Percentiles rank a stretch among this genome's conserved stretches.
These are phyloP conservation scores for Hoplostethus atlanticus DNA, from an alignment of 2,797 vertebrate species.

Conservation along the genomic window DNA sequence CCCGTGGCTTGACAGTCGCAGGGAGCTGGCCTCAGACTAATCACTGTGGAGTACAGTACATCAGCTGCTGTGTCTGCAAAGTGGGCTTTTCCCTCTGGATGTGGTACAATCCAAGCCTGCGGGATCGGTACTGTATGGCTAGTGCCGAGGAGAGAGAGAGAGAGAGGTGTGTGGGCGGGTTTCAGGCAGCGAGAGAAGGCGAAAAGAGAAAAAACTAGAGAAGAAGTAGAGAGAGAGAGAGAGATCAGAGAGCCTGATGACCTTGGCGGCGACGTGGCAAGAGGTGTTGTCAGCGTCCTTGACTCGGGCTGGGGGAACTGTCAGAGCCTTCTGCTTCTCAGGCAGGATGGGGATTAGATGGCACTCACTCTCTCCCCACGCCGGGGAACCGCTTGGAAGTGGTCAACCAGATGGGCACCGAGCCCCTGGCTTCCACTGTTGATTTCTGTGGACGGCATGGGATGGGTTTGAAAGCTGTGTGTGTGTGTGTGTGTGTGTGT, in stretches of 20 bases:
- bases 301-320: slow-evolving; percentile 61
- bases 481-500: background rate
- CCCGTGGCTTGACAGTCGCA: slow-evolving; percentile 42
- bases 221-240: slow-evolving; percentile 12
- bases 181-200: slow-evolving; percentile 18
- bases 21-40: slow-evolving; percentile 62
- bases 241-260: slow-evolving; percentile 52
- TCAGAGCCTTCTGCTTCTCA: slow-evolving; percentile 50
- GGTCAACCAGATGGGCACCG: slow-evolving; percentile 75
- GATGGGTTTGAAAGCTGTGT: slow-evolving; percentile 51
- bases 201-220: slow-evolving; percentile 15
- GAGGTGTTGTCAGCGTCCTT: slow-evolving; percentile 63
- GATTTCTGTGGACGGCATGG: slow-evolving; percentile 72
- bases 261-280: slow-evolving; percentile 47
- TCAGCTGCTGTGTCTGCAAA: slow-evolving; percentile 73
- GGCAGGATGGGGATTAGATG: slow-evolving; percentile 67
- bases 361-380: slow-evolving; percentile 35
- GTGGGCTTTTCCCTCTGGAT: slow-evolving; percentile 57
- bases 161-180: slow-evolving; percentile 19
- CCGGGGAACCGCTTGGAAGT: slow-evolving; percentile 61
- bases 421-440: slow-evolving; percentile 73
- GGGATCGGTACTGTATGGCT: slow-evolving; percentile 31
- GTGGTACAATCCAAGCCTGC: slow-evolving; percentile 54
- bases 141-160: slow-evolving; percentile 3
- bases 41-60: slow-evolving; percentile 67